Evolutionary conservation across 2,888 invertebrate genomes (phyloP), one percentile per base, ranked within the genome.

Genomic region (Rhamphomyia laevipes): DNA sequence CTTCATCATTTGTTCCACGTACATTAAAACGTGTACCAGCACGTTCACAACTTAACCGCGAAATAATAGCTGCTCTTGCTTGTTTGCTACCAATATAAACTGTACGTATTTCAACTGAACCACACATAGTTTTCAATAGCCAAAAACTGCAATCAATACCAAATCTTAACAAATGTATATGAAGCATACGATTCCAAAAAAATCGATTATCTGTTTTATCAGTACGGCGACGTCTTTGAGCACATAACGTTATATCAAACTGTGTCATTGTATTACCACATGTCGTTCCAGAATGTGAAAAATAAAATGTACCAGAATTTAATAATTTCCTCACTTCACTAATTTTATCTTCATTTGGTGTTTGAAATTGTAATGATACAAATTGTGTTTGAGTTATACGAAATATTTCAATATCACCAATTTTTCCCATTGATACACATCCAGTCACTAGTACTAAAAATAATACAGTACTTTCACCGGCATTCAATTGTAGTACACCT

Each of bases 1-100:
- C 99, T 67, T 95, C 93, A 73, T 99, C 99, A 72, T 99, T 97
- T 55, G 89, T 90, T n/a, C 99, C 99, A 56, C 99, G 77, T 0
- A 97, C 96, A 74, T 97, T 96, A 67, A 99, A 99, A 71, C 91
- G 77, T 21, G 99, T 99, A 27, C 99, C 99, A 48, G 97, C 97
- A 58, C 99, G 77, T 73, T 99, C 97, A 72, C 94, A 96, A 66
- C 95, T 95, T 30, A 99, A 77, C 52, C 99, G 78, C 1, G 99
- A 99, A 53, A 99, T 82, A 21, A 99, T 81, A n/a, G 92, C 90
- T 4, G 95, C 94, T 58, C 89, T 77, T 4, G 95, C 97, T 70
- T 94, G 94, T 48, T 88, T 79, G 59, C 91, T 88, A 1, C 95
- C 95, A 45, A 94, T 94, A 73, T 99, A 99, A n/a, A 99, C 89